Conservation (phyloP, 2,797 vertebrate genomes). For the Prunella strophiata region DNA sequence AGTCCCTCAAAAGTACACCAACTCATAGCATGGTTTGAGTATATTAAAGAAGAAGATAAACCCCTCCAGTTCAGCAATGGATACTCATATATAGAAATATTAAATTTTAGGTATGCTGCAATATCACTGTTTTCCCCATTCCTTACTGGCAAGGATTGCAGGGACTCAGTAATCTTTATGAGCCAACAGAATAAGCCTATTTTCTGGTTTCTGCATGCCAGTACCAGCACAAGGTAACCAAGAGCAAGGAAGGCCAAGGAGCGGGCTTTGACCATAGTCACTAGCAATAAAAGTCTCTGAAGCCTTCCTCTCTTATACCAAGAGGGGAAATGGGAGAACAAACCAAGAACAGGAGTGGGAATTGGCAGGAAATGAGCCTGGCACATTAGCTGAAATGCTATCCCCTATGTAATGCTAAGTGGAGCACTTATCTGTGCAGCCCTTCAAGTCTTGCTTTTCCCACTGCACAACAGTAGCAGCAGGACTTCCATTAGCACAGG, state of each 20-base stretch:
- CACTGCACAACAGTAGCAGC: neutral
- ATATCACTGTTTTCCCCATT: neutral
- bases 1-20: neutral
- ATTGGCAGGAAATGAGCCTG: neutral
- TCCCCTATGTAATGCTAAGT: neutral
- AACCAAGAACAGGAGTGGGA: neutral
- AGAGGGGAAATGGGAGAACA: neutral
- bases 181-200: neutral
- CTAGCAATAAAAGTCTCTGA: neutral
- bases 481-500: constrained; percentile 43
- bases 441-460: neutral
- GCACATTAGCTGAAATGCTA: neutral
- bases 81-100: neutral
- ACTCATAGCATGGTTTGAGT: neutral
- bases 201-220: neutral
- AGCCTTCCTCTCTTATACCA: neutral
- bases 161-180: neutral
- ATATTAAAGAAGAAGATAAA: neutral
- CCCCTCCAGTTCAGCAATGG: neutral
- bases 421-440: neutral
- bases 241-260: neutral
- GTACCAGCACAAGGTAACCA: neutral
- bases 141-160: neutral
- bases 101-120: neutral
- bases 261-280: neutral